A percentile compares a stretch with the other conserved stretches of the same genome.
Evolutionary conservation across 2,888 invertebrate genomes (phyloP).

Genomic region (Trissolcus japonicus): DNA sequence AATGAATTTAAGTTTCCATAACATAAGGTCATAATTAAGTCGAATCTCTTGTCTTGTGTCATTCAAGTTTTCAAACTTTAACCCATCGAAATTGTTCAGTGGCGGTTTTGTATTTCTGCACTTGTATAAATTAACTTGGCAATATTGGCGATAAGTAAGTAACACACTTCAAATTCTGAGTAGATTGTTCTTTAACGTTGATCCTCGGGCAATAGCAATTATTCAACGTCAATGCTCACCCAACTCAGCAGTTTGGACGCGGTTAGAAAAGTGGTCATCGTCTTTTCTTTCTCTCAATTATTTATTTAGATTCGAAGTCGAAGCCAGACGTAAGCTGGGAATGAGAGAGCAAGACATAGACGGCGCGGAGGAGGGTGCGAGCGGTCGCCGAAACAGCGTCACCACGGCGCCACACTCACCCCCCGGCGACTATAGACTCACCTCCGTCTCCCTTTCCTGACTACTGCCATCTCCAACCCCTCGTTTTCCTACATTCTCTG

Average conservation of each 20-base stretch:
- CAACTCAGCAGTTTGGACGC: slow-evolving; percentile 42
- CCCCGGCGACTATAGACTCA: slow-evolving; percentile 75
- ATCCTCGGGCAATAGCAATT: slow-evolving; percentile 43
- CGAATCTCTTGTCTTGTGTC: too few species aligned
- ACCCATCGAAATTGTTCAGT: not conserved
- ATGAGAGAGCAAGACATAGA: slow-evolving; percentile 29
- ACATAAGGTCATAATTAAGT: too few species aligned
- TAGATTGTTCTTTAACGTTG: slow-evolving; percentile 27
- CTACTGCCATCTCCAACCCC: slow-evolving; percentile 63
- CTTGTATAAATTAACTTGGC: slow-evolving; percentile 28
- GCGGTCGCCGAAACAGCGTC: slow-evolving; percentile 70
- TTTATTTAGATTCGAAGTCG: slow-evolving; percentile 68
- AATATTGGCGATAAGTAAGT: slow-evolving; percentile 32
- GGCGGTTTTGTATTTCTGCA: slow-evolving; percentile 5
- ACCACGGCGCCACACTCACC: slow-evolving; percentile 76
- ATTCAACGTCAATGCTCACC: slow-evolving; percentile 55
- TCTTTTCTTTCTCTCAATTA: slow-evolving; percentile 60
- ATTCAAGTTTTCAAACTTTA: too few species aligned
- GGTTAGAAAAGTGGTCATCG: slow-evolving; percentile 57
- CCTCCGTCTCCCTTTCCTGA: slow-evolving; percentile 68
- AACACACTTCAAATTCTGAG: slow-evolving; percentile 42
- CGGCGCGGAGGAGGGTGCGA: slow-evolving; percentile 51
- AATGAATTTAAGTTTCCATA: too few species aligned
- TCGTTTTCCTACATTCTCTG: slow-evolving; percentile 64
- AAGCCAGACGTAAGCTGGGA: slow-evolving; percentile 22